These are phyloP conservation scores for Typhlichthys eigenmanni DNA, from an alignment of 2,797 vertebrate species.

Conservation along the genomic window DNA sequence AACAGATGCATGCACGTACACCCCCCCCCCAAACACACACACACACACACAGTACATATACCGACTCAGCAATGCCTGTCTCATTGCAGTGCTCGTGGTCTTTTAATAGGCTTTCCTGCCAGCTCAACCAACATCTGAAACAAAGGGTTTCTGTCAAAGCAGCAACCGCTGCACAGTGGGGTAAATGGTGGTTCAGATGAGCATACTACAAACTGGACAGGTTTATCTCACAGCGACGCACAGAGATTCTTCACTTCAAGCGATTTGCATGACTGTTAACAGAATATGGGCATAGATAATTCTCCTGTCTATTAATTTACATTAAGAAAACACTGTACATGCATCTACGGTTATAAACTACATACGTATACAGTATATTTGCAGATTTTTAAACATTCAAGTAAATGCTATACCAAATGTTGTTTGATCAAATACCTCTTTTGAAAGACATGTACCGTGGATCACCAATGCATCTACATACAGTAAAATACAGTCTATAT, in stretches of 20 bases:
- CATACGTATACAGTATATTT: no score
- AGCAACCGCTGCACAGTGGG: slow-evolving; percentile 19
- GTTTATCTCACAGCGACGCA: slow-evolving; percentile 16
- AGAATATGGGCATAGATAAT: not conserved
- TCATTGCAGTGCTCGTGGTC: slow-evolving; percentile 14
- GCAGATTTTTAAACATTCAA: no score
- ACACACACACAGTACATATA: slow-evolving; percentile 1
- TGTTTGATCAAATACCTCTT: no score
- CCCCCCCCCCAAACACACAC: slow-evolving; percentile 5
- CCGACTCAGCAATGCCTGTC: slow-evolving; percentile 9
- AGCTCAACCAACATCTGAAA: slow-evolving; percentile 38
- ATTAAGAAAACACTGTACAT: not conserved
- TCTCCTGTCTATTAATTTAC: not conserved
- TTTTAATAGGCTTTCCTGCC: slow-evolving; percentile 15
- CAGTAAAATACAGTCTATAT: no score
- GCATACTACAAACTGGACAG: slow-evolving; percentile 7
- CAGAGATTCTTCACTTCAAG: not conserved
- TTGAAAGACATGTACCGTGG: no score
- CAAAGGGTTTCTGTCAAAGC: slow-evolving; percentile 24
- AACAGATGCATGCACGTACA: not conserved
- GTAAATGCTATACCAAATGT: no score
- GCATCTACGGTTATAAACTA: no score
- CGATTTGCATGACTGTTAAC: not conserved
- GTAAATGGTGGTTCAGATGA: not conserved
- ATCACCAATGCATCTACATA: no score